Conservation (phyloP, 64 coral and sea anemone genomes). For the Actinia tenebrosa region DNA sequence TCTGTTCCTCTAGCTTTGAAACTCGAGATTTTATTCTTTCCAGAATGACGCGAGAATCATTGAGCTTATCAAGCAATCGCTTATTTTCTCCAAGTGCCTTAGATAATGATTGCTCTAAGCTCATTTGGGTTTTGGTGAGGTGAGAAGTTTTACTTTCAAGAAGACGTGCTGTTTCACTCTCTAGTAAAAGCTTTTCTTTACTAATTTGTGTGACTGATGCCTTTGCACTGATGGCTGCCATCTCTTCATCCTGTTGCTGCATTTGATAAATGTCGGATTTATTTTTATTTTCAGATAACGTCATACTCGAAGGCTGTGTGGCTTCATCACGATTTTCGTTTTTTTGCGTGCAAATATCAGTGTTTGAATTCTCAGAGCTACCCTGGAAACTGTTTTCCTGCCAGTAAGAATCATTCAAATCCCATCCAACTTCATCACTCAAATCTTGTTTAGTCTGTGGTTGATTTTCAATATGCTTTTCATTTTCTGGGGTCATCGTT, state of each 20-base stretch:
- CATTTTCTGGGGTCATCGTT: neutral
- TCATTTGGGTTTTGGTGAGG: constrained; percentile 48
- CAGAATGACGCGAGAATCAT: constrained; percentile 41
- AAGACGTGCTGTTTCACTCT: constrained; percentile 23
- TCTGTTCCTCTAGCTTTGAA: constrained; percentile 32
- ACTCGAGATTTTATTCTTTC: constrained; percentile 8
- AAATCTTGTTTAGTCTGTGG: neutral
- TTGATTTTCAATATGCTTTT: neutral
- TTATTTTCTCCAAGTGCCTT: constrained; percentile 45
- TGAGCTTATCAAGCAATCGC: constrained; percentile 32
- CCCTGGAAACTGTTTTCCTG: neutral
- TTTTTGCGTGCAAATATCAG: too few species aligned
- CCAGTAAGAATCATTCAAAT: neutral
- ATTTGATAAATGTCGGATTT: too few species aligned
- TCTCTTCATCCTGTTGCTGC: constrained; percentile 1
- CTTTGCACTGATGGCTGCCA: neutral
- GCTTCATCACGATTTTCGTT: too few species aligned
- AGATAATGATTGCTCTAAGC: constrained; percentile 43
- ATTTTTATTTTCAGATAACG: too few species aligned
- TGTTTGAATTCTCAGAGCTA: too few species aligned
- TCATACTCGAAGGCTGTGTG: too few species aligned
- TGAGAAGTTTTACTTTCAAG: constrained; percentile 61
- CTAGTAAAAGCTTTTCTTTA: constrained; percentile 64
- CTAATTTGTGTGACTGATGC: constrained; percentile 32
- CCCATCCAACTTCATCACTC: constrained; percentile 29